These are phyloP conservation scores for Eurystomus glaucurus DNA, from an alignment of 2,797 vertebrate species.

Conservation along the genomic window DNA sequence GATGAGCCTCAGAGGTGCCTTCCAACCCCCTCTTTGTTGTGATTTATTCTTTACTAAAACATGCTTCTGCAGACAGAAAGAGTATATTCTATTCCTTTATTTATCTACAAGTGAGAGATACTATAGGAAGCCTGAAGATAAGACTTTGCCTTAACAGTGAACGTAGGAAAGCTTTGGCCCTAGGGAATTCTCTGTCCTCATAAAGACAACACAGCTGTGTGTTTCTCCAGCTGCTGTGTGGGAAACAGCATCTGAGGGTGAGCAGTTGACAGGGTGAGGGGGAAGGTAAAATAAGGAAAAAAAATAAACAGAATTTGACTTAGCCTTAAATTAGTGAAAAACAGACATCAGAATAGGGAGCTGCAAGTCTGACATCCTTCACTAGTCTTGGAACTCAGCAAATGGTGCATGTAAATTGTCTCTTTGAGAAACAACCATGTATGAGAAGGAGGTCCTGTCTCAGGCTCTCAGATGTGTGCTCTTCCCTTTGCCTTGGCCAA, in stretches of 20 bases:
- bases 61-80: neutral
- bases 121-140: neutral
- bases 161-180: conserved; percentile 12
- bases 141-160: neutral
- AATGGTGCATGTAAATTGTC: neutral
- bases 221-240: neutral
- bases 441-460: neutral
- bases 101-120: neutral
- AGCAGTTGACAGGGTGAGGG: neutral
- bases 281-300: neutral
- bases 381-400: neutral
- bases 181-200: neutral
- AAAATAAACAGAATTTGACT: neutral
- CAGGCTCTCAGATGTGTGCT: neutral
- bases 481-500: neutral
- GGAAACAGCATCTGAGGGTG: neutral
- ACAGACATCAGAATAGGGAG: neutral
- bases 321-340: neutral
- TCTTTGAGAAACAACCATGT: neutral
- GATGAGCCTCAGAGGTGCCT: neutral
- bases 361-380: neutral
- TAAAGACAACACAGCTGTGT: conserved; percentile 56
- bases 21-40: neutral
- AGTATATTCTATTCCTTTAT: neutral
- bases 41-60: neutral